Evolutionary conservation across 1,140 invertebrate species (phyloP), one percentile per base, ranked within the genome.

Genomic region (Aphis craccivora): DNA sequence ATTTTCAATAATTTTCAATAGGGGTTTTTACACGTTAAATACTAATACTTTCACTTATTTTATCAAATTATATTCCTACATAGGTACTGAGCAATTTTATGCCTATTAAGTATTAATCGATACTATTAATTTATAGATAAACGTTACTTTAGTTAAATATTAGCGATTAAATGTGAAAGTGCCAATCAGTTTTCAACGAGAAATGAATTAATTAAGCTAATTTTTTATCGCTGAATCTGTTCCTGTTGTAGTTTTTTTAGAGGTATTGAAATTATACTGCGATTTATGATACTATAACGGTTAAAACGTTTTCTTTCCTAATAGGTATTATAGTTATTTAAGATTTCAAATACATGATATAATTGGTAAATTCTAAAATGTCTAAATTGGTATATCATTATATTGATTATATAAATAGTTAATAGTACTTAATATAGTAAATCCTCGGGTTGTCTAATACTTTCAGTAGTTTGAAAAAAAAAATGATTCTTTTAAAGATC

Each of bases 41-140:
- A 84, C 25, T 84, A 30, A 48, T 87, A 87, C 40, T 87, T 87
- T 87, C 84, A 45, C 84, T 87, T 5, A 14, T 87, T 87, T 87
- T 48, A 43, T 84, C 43, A 25, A 40, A 84, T 84, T 84, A 87
- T 25, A 43, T 87, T n/a, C 23, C 14, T 45, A n/a, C 14, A 18
- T 2, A 87, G 23, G 30, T 22, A 43, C 37, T 6, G 76, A 40
- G 40, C 22, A 84, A 43, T 84, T 84, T 40, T 14, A 84, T 40
- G 30, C 9, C 23, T 40, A 87, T 30, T n/a, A 45, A 87, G 30
- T 87, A 40, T 86, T 40, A 43, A 25, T 25, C 11, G 37, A 25
- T 9, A 86, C 11, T 40, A 25, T 43, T 83, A 83, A 8, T 43
- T 43, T 18, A 86, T 2, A 86, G 37, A 86, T 43, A 40, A 25